Evolutionary conservation across 2,888 invertebrate genomes (phyloP).

Genomic region (Silvanus unidentatus): DNA sequence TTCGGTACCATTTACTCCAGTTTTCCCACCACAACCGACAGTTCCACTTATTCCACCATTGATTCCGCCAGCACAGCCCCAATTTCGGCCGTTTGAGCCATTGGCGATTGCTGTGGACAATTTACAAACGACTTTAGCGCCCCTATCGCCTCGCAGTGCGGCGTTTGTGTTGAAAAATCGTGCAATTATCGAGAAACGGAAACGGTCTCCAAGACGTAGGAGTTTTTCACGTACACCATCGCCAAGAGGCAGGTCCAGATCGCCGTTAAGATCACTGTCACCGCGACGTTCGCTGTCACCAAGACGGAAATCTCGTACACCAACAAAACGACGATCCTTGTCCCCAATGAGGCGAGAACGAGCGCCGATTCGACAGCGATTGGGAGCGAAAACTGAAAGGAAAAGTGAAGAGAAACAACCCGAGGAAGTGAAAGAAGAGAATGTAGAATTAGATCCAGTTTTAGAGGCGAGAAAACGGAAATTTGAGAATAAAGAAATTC

Average conservation of each 20-base stretch:
- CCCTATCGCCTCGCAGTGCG: constrained; percentile 44
- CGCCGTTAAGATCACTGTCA: constrained; percentile 30
- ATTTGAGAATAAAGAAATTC: constrained; percentile 49
- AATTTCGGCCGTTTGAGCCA: constrained; percentile 29
- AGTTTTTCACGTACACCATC: constrained; percentile 45
- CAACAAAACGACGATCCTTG: constrained; percentile 17
- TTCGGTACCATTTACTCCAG: constrained; percentile 8
- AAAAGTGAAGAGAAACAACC: constrained; percentile 17
- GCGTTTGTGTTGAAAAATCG: constrained; percentile 45
- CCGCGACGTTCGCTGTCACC: constrained; percentile 40
- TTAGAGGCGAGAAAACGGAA: constrained; percentile 51
- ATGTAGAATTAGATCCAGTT: constrained; percentile 42
- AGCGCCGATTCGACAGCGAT: constrained; percentile 27
- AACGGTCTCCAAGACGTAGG: constrained; percentile 41
- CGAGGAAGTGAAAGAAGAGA: constrained; percentile 10
- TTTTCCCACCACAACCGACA: neutral
- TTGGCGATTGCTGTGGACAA: constrained; percentile 39
- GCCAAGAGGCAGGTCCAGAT: constrained; percentile 28
- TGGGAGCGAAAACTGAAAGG: constrained; percentile 23
- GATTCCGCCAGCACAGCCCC: constrained; percentile 16
- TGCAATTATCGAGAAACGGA: constrained; percentile 43
- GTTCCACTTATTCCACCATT: constrained; percentile 15
- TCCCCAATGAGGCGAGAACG: constrained; percentile 11
- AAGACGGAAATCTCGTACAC: constrained; percentile 23
- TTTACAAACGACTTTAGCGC: constrained; percentile 35